Evolutionary conservation across 2,797 vertebrate genomes (phyloP).

Genomic region (Muraenolepis orangiensis): DNA sequence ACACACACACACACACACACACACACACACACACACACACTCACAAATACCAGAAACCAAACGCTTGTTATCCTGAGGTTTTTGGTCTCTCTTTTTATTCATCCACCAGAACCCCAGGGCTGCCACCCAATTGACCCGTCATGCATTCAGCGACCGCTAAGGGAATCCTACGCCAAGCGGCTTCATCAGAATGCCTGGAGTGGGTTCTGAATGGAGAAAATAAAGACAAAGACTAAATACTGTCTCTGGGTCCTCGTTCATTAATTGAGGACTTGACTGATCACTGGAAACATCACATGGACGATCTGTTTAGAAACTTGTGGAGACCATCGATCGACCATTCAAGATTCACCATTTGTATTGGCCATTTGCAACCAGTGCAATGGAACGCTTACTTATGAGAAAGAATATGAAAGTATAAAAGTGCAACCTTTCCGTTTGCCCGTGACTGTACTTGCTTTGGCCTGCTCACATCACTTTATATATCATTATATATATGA

Average conservation of each 20-base stretch:
- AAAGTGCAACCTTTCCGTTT: not conserved
- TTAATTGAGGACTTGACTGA: not conserved
- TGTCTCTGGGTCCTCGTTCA: not conserved
- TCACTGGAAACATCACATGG: not conserved
- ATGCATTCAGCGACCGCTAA: not conserved
- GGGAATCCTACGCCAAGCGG: not conserved
- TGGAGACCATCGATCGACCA: too few species aligned
- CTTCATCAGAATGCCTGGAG: not conserved
- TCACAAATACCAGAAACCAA: slow-evolving; percentile 4
- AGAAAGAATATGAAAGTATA: too few species aligned
- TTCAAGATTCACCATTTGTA: too few species aligned
- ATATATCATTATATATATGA: too few species aligned
- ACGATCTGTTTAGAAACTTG: too few species aligned
- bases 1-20: slow-evolving; percentile 23
- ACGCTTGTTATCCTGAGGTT: slow-evolving; percentile 30
- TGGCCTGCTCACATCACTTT: not conserved
- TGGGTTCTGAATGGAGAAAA: not conserved
- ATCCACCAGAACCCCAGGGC: not conserved
- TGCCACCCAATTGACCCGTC: not conserved
- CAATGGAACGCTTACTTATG: too few species aligned
- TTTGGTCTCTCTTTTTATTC: not conserved
- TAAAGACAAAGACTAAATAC: not conserved
- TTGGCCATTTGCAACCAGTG: too few species aligned
- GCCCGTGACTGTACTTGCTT: not conserved
- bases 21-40: slow-evolving; percentile 21